These are phyloP conservation scores for Paedocypris micromegethes DNA, from an alignment of 2,797 vertebrate genomes.

Conservation along the genomic window DNA sequence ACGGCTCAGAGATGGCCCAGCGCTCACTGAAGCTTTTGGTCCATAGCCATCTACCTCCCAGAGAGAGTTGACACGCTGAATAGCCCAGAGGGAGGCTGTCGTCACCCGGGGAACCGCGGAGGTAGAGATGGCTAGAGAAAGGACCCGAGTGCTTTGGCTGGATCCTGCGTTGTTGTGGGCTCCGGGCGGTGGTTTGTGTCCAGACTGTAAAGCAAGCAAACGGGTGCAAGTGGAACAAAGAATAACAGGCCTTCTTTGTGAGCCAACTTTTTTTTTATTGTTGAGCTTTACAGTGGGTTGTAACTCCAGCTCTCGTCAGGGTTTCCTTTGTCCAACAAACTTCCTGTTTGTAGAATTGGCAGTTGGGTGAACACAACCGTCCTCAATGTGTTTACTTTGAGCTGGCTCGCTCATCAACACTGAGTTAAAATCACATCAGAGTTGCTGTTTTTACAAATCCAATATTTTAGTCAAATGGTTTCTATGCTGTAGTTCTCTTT, in stretches of 20 bases:
- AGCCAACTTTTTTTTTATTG: background rate
- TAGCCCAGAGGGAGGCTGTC: conserved; percentile 20
- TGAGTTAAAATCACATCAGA: no score
- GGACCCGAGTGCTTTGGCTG: conserved; percentile 14
- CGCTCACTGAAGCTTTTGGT: conserved; percentile 14
- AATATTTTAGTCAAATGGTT: no score
- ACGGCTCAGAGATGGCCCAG: background rate
- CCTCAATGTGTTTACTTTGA: no score
- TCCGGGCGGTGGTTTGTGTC: conserved; percentile 35
- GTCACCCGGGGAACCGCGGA: conserved; percentile 33
- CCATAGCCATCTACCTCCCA: conserved; percentile 27
- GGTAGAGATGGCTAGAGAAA: conserved; percentile 4
- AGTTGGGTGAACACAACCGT: no score
- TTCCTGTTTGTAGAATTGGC: no score
- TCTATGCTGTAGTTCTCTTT: background rate
- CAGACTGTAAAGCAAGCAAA: conserved; percentile 15
- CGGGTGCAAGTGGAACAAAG: conserved; percentile 19
- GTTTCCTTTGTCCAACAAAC: background rate
- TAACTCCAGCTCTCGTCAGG: background rate
- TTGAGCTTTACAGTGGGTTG: conserved; percentile 1
- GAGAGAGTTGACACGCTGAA: conserved; percentile 29
- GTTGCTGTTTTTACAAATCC: no score
- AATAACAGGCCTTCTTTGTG: background rate
- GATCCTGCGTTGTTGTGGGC: conserved; percentile 30
- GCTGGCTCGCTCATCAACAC: no score